Evolutionary conservation across 2,113 vertebrate genomes (phyloP).

Genomic region (Penelope pileata): DNA sequence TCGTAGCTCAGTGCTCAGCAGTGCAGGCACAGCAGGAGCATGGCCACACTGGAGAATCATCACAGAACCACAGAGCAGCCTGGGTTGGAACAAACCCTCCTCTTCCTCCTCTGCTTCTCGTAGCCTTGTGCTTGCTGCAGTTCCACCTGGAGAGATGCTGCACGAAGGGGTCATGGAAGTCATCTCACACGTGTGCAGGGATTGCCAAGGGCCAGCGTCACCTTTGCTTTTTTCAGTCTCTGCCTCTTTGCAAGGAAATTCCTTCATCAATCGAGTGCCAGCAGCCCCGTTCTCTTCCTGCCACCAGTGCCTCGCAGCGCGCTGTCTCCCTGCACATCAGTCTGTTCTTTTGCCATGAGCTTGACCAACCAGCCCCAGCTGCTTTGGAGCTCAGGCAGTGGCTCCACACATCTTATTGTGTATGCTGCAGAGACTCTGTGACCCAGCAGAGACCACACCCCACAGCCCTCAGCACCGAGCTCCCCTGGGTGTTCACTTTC

Average conservation of each 20-base stretch:
- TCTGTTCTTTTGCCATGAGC: background rate
- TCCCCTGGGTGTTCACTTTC: background rate
- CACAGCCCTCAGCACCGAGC: background rate
- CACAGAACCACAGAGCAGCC: too few relatives aligned
- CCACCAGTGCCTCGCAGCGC: background rate
- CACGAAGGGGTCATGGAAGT: background rate
- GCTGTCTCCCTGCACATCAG: background rate
- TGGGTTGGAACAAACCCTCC: background rate
- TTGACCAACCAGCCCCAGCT: background rate
- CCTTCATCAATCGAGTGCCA: background rate
- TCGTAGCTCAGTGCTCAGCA: background rate
- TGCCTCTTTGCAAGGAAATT: background rate
- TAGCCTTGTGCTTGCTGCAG: background rate
- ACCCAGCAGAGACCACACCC: too few relatives aligned
- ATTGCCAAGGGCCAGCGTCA: background rate
- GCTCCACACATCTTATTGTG: background rate
- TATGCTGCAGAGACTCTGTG: background rate
- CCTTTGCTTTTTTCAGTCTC: background rate
- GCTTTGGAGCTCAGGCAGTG: background rate
- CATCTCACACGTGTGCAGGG: background rate
- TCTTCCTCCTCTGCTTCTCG: background rate
- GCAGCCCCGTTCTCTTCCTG: background rate
- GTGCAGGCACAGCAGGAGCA: background rate
- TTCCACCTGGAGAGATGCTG: background rate
- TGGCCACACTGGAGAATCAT: too few relatives aligned